Percentiles rank a stretch among this genome's conserved stretches.
Conservation (phyloP, 2,113 vertebrate genomes). For the Noctilio leporinus region DNA sequence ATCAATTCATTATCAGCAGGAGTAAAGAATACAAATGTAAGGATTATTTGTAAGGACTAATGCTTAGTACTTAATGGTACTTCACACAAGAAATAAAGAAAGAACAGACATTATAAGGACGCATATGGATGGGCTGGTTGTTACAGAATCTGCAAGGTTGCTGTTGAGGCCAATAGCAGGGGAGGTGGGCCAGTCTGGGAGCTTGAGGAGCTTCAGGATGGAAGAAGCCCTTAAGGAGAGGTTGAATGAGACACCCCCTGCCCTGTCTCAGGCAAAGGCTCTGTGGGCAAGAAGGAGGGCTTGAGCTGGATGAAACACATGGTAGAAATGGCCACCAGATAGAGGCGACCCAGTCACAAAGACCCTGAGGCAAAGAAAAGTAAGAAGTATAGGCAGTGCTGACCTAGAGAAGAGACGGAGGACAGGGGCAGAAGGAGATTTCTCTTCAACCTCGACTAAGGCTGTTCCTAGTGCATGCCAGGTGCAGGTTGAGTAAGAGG, state of each 20-base stretch:
- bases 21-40: not conserved
- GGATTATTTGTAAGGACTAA: not conserved
- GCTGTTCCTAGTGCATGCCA: not conserved
- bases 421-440: not conserved
- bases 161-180: not conserved
- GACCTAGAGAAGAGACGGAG: not conserved
- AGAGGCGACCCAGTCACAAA: not conserved
- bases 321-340: not conserved
- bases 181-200: not conserved
- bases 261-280: not conserved
- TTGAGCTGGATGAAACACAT: not conserved
- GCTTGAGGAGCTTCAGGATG: fast-evolving
- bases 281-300: not conserved
- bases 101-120: not conserved
- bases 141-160: not conserved
- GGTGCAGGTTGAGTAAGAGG: not conserved
- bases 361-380: not conserved
- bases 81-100: not conserved
- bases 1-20: not conserved
- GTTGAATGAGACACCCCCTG: not conserved
- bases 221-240: not conserved
- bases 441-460: not conserved
- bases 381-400: not conserved
- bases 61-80: not conserved
- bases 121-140: no score